Conservation (phyloP, 1,140 invertebrate genomes). For the Cyphomyrmex costatus region DNA sequence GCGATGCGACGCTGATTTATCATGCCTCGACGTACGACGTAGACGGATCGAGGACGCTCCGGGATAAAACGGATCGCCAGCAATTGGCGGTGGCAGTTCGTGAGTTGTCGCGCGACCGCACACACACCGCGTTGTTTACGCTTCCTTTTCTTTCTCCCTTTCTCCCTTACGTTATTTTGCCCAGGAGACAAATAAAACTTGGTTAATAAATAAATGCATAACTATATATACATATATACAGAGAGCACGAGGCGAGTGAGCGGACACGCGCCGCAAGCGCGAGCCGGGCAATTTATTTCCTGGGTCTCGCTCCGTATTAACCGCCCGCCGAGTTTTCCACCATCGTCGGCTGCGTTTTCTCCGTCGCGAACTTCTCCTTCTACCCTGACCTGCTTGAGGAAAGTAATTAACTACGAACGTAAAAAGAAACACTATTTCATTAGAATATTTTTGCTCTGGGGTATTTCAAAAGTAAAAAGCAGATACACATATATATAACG, state of each 20-base stretch:
- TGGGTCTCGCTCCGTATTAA: slow-evolving; percentile 48
- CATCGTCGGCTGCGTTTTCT: not conserved
- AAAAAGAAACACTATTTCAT: slow-evolving; percentile 50
- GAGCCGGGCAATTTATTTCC: slow-evolving; percentile 61
- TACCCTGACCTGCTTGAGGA: slow-evolving; percentile 45
- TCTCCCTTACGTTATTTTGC: slow-evolving; percentile 63
- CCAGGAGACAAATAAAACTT: slow-evolving; percentile 72
- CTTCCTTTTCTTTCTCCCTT: not conserved
- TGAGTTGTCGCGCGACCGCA: slow-evolving; percentile 70
- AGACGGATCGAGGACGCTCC: slow-evolving; percentile 74
- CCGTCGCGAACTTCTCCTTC: not conserved
- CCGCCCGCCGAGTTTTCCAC: slow-evolving; percentile 18
- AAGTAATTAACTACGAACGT: slow-evolving; percentile 54
- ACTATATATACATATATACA: slow-evolving; percentile 53
- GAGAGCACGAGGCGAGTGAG: slow-evolving; percentile 11
- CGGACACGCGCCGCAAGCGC: slow-evolving; percentile 17
- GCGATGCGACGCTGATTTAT: slow-evolving; percentile 75
- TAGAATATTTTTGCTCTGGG: slow-evolving; percentile 49
- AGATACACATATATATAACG: not conserved
- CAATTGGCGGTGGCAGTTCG: slow-evolving; percentile 74
- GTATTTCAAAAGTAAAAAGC: not conserved
- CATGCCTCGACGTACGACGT: slow-evolving; percentile 76
- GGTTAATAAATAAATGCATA: slow-evolving; percentile 77
- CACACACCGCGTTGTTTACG: slow-evolving; percentile 67
- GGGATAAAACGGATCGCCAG: slow-evolving; percentile 73